Base-by-base conservation (phyloP, 2,888 invertebrate species). In the Dynastes hyllus region DNA sequence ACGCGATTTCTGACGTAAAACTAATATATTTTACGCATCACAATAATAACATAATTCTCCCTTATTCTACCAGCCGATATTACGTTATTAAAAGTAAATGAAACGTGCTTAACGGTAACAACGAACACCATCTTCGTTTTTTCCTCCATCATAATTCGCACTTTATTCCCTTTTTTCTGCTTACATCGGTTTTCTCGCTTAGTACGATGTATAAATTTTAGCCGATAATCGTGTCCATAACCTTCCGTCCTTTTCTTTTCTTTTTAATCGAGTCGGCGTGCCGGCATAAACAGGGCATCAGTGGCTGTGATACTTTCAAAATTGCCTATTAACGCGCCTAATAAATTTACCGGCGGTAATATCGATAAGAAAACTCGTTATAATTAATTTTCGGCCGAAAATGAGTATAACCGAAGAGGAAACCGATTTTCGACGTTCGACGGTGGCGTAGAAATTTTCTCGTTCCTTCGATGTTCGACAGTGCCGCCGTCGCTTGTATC, bases 301-400 rank as follows among this genome's bases (percentile, higher is more conserved):
- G 37, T 13, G 6, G 32, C 63, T 27, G 27, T 29, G 76, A 76
- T 76, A 63, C 65, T 58, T 32, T 51, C 65, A 65, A 66, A 65
- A 76, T 76, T 76, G 50, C 76, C 76, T 76, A 76, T 76, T 76
- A 63, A 29, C 70, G 27, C 70, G 70, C 53, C 55, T 53, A 71
- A 71, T 71, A 76, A 76, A 66, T 76, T 76, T 58, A 51, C 37
- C 51, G 29, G 53, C 51, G 32, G 63, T 66, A 76, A 65, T 76
- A 76, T 76, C 76, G 76, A 76, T 76, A 76, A 76, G 76, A 76
- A 67, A 71, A 45, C 76, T 76, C 63, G 40, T 76, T 66, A 76
- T 50, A 76, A 76, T 76, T 76, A 76, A 76, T 66, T 65, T 65
- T 51, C 65, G 5, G 65, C 22, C 29, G 22, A 16, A 53, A n/a